Base-by-base conservation (phyloP, 2,797 vertebrate species). In the Rhabdomys pumilio region DNA sequence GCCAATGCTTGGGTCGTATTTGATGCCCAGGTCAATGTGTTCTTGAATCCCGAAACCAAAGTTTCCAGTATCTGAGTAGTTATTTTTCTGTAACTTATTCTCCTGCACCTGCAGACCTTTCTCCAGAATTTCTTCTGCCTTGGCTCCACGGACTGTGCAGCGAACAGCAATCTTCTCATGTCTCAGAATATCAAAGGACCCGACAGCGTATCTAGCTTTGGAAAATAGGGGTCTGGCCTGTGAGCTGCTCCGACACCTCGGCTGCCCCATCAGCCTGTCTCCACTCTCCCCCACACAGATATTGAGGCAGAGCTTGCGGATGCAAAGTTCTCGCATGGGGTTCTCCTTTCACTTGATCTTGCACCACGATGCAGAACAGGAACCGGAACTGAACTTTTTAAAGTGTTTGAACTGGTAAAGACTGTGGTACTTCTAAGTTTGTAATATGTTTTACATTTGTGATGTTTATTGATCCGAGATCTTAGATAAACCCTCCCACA, bases 141-240 rank as follows among this genome's bases (percentile, higher is more conserved):
- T 99, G 98, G 99, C 99, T 86, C 99, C 99, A 0, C 99, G 99
- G 95, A 99, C 99, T 0, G 99, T 99, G 98, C 99, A 99, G 87
- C 99, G 99, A 97, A 99, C 99, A 7, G 99, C 99, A 95, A 99
- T 99, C 98, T 99, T 99, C 98, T 99, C 99, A 95, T 99, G 99
- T 94, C 99, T 99, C 98, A 99, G 99, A 98, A 99, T 99, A 34
- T 99, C 99, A 9, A 99, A 99, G 98, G 99, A 99, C 85, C 99
- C 97, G 96, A 99, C 99, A 0, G 99, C 99, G 98, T 99, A 99
- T 0, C 99, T 98, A 26, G 99, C 99, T 99, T 65, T 65, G 61
- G 61, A 65, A 65, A 65, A 29, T 11, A 29, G 11, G 61, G 61
- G 61, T 65, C 61, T 29, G 26, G 61, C 11, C 26, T 65, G 26